Conservation (phyloP, 2,797 vertebrate genomes). For the Lepus townsendii region DNA sequence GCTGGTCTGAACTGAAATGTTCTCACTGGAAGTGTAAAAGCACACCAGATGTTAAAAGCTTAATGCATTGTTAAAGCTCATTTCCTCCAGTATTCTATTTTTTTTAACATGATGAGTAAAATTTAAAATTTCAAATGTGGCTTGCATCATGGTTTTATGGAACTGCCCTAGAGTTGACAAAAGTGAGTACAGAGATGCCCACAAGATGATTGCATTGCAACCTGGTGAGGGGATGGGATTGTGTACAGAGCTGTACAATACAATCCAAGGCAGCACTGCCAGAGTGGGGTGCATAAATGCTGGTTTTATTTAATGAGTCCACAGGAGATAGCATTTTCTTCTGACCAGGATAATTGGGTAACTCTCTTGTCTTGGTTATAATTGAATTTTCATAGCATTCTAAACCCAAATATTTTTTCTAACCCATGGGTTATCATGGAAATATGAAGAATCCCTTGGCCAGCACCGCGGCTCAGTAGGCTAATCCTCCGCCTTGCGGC, state of each 20-base stretch:
- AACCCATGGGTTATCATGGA: neutral
- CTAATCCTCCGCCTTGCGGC: too few relatives aligned
- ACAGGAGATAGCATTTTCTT: conserved; percentile 31
- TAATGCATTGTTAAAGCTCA: neutral
- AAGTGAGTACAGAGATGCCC: neutral
- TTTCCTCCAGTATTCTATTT: neutral
- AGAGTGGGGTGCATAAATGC: neutral
- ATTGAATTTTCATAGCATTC: conserved; percentile 17
- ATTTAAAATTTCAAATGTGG: neutral
- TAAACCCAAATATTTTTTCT: conserved; percentile 52
- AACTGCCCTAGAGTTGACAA: neutral
- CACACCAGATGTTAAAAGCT: neutral
- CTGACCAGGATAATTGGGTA: neutral
- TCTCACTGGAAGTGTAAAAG: neutral
- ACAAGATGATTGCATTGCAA: neutral
- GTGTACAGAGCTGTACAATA: neutral
- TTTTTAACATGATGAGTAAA: neutral
- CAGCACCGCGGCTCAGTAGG: too few relatives aligned
- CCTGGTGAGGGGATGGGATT: neutral
- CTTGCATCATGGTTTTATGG: neutral
- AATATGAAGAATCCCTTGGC: too few relatives aligned
- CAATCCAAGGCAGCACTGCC: neutral
- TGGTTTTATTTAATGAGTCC: neutral
- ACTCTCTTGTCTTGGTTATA: neutral
- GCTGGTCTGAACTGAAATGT: neutral